Percentiles rank a stretch among this genome's conserved stretches.
phyloP scores from a whole-genome alignment of 1,140 invertebrate genomes.

The Scylla paramamosain region DNA sequence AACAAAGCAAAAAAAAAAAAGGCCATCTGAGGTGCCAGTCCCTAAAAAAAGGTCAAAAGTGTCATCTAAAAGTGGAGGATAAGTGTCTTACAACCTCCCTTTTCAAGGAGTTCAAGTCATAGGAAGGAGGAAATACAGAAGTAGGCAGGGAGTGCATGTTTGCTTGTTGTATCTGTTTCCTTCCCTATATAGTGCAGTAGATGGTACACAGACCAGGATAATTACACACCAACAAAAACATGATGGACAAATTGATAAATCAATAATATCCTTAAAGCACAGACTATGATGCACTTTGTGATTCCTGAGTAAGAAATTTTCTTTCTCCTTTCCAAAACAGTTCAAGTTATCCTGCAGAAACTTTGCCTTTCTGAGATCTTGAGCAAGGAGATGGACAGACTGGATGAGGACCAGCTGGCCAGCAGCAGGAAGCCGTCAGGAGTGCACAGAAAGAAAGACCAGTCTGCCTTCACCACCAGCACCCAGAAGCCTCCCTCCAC shows the following conservation, averaged over 20 bases:
- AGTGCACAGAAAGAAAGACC: background rate
- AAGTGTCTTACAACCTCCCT: too few species aligned
- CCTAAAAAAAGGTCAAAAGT: too few species aligned
- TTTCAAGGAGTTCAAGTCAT: too few species aligned
- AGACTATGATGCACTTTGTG: background rate
- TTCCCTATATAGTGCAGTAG: too few species aligned
- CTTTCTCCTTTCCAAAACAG: background rate
- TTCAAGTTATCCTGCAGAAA: slow-evolving; percentile 38
- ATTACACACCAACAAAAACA: too few species aligned
- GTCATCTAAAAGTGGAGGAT: too few species aligned
- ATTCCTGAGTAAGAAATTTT: background rate
- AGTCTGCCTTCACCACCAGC: background rate
- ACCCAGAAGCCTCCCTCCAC: background rate
- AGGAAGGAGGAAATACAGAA: too few species aligned
- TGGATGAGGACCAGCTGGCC: slow-evolving; percentile 13
- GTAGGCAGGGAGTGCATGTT: too few species aligned
- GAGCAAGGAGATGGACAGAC: slow-evolving; percentile 4
- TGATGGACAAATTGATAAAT: background rate
- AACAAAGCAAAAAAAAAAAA: too few species aligned
- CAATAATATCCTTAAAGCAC: background rate
- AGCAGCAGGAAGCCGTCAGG: background rate
- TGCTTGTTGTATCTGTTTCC: too few species aligned
- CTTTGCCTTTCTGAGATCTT: slow-evolving; percentile 36
- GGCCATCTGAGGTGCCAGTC: too few species aligned
- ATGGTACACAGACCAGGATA: too few species aligned